A percentile compares a stretch with the other conserved stretches of the same genome.
These are phyloP conservation scores for Diarsia dahlii DNA, from an alignment of 2,888 invertebrate species.

Conservation along the genomic window DNA sequence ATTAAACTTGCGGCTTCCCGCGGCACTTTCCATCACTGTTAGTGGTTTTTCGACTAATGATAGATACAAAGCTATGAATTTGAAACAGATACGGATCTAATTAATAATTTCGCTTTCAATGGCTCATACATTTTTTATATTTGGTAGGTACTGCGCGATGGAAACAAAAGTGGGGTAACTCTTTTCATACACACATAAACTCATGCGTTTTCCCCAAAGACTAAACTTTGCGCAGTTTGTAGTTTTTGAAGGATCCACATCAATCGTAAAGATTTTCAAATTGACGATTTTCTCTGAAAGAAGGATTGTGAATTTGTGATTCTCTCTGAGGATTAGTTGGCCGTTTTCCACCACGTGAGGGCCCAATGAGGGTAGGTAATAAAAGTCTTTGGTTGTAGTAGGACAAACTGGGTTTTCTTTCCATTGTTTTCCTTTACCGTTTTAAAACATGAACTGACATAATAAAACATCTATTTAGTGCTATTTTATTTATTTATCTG, in stretches of 20 bases:
- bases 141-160: background rate
- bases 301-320: too few relatives aligned
- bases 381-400: background rate
- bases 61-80: constrained; percentile 46
- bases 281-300: background rate
- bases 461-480: background rate
- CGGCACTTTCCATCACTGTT: constrained; percentile 48
- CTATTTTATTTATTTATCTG: background rate
- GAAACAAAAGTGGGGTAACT: background rate
- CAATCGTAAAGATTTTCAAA: background rate
- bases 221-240: too few relatives aligned
- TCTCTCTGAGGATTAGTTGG: background rate
- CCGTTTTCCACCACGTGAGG: background rate
- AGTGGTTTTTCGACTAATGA: constrained; percentile 37
- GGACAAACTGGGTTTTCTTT: background rate
- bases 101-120: constrained; percentile 20
- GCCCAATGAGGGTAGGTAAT: background rate
- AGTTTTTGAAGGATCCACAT: background rate
- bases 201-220: background rate
- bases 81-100: constrained; percentile 11
- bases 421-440: background rate
- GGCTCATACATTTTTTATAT: background rate
- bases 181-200: background rate
- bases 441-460: background rate
- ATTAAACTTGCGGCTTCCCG: constrained; percentile 55